These are phyloP conservation scores for Lepus timidus DNA, from an alignment of 2,113 vertebrate genomes.

Conservation along the genomic window DNA sequence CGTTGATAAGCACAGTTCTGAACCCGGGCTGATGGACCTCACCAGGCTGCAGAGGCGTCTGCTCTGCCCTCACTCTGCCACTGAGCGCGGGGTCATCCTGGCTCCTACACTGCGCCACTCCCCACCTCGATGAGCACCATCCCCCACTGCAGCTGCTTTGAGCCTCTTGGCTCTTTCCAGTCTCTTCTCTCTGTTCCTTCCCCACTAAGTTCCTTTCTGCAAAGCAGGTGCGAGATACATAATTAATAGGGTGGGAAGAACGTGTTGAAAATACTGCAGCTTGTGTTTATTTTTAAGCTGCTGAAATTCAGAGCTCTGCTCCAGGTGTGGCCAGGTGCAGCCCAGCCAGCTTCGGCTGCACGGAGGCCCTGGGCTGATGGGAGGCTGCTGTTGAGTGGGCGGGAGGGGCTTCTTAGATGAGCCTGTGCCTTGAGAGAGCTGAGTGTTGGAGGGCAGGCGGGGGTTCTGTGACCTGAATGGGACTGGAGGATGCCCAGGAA, in stretches of 20 bases:
- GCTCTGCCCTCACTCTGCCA: rapidly evolving
- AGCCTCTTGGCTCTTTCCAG: not conserved
- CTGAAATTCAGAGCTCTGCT: slow-evolving; percentile 35
- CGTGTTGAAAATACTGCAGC: slow-evolving; percentile 32
- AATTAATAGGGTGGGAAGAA: slow-evolving; percentile 56
- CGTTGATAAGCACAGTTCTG: not conserved
- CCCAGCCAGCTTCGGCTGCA: no score
- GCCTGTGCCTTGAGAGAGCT: not conserved
- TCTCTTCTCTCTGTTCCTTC: not conserved
- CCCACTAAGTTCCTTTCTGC: not conserved
- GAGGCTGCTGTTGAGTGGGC: not conserved
- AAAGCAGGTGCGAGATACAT: slow-evolving; percentile 70
- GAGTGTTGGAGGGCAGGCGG: no score
- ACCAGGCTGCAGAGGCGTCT: not conserved
- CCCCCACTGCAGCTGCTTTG: not conserved
- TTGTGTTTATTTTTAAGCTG: slow-evolving; percentile 66
- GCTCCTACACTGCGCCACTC: not conserved
- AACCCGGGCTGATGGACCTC: not conserved
- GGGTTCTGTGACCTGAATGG: not conserved
- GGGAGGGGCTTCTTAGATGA: not conserved
- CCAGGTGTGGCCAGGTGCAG: slow-evolving; percentile 50
- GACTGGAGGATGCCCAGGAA: not conserved
- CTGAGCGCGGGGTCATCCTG: rapidly evolving
- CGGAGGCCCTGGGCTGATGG: not conserved
- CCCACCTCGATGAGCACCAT: not conserved